Evolutionary conservation across 2,888 invertebrate genomes (phyloP).

Genomic region (Leucoma salicis): DNA sequence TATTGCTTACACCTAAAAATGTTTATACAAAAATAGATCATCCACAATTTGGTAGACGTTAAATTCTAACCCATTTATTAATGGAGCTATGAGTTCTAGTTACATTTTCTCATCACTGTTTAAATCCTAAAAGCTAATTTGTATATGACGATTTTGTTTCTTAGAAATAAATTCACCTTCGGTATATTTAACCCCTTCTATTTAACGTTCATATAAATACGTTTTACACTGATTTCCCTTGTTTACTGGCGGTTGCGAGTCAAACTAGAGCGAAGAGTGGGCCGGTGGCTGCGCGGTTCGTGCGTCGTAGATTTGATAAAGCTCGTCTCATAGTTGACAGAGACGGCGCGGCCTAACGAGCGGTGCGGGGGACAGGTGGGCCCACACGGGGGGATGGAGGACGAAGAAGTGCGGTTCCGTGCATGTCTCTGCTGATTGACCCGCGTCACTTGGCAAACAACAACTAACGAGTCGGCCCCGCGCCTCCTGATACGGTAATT

Average conservation of each 20-base stretch:
- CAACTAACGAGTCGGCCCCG: conserved; percentile 80
- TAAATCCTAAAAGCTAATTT: not conserved
- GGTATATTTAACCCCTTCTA: conserved; percentile 42
- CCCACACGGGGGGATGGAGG: conserved; percentile 41
- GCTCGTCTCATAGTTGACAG: conserved; percentile 80
- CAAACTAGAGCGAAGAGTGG: conserved; percentile 74
- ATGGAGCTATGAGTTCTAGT: too few species aligned
- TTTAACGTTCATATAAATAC: conserved; percentile 68
- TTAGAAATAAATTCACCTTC: conserved; percentile 12
- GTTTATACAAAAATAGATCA: too few species aligned
- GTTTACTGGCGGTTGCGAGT: conserved; percentile 76
- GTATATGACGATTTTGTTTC: not conserved
- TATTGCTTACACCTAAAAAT: too few species aligned
- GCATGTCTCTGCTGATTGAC: conserved; percentile 83
- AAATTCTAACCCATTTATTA: too few species aligned
- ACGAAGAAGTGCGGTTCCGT: conserved; percentile 82
- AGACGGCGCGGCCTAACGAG: conserved; percentile 78
- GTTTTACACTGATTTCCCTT: conserved; percentile 77
- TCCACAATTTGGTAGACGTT: too few species aligned
- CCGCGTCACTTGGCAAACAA: conserved; percentile 82
- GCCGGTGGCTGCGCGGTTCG: conserved; percentile 69
- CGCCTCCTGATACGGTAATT: conserved; percentile 74
- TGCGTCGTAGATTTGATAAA: conserved; percentile 82
- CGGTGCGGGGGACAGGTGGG: conserved; percentile 46
- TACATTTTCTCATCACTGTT: conserved; percentile 7